Percentiles rank a stretch among this genome's conserved stretches.
These are phyloP conservation scores for Gryon sp. DNA, from an alignment of 1,140 invertebrate species.

Conservation along the genomic window DNA sequence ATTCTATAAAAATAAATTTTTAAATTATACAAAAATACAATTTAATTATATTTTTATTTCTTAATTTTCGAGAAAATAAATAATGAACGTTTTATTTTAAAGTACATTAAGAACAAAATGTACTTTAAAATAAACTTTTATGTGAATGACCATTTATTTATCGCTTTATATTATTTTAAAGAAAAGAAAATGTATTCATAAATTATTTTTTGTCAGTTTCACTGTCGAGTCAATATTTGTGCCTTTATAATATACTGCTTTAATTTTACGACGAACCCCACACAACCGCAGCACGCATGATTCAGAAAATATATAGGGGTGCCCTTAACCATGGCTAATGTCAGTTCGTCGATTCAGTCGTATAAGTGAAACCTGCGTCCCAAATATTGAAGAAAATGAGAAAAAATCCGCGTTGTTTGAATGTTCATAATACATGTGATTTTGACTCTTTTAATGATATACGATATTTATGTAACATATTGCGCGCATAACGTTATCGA, in stretches of 20 bases:
- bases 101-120: too few relatives aligned
- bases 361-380: slow-evolving; percentile 58
- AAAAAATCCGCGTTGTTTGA: slow-evolving; percentile 24
- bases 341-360: slow-evolving; percentile 28
- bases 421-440: slow-evolving; percentile 20
- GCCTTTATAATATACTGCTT: slow-evolving; percentile 36
- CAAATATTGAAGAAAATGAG: slow-evolving; percentile 55
- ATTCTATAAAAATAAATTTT: too few relatives aligned
- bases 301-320: slow-evolving; percentile 68
- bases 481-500: too few relatives aligned
- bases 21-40: too few relatives aligned
- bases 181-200: too few relatives aligned
- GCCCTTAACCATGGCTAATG: slow-evolving; percentile 60
- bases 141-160: too few relatives aligned
- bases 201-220: slow-evolving; percentile 4
- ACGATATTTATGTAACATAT: slow-evolving; percentile 7
- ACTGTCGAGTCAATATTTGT: too few relatives aligned
- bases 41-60: too few relatives aligned
- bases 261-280: slow-evolving; percentile 31
- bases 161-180: too few relatives aligned
- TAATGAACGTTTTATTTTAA: too few relatives aligned
- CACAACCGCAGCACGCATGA: slow-evolving; percentile 52
- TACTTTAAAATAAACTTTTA: too few relatives aligned
- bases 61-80: too few relatives aligned
- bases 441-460: slow-evolving; percentile 20